Evolutionary conservation across 2,797 vertebrate genomes (phyloP), one percentile per base, ranked within the genome.

Genomic region (Mormyrops attenuatus): DNA sequence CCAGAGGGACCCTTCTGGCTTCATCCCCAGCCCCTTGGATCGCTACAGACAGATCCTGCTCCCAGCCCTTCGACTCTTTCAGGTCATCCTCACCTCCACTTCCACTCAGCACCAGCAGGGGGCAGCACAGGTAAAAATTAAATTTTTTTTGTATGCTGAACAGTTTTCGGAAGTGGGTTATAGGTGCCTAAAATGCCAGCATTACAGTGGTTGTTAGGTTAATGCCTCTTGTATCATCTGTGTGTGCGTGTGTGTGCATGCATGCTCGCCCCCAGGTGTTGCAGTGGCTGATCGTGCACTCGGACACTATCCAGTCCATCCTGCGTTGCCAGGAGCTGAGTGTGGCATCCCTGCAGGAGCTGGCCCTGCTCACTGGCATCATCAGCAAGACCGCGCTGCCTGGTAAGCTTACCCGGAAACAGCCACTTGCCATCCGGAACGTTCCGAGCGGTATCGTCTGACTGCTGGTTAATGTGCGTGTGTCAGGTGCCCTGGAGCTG

Each of bases 311-410:
- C 90, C 98, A 99, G 92, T 96, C 97, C 0, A 97, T 99, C 90
- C 92, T 99, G 88, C 97, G 97, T 90, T 97, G 97, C 94, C 98
- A 97, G 92, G 97, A 99, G 80, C 93, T 98, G 69, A 97, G 96
- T 85, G 96, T 95, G 90, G 98, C 97, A 44, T 96, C 97, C 2
- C 92, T 99, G 88, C 97, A 98, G 95, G 98, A 99, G 89, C 92
- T 99, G 90, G 98, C 98, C 38, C 93, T 96, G 90, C 96, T 99
- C 6, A 99, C 98, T 0, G 98, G 97, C 88, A 98, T 99, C 93
- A 99, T 99, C 94, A 99, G 98, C 94, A 99, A 99, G 94, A 97
- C 98, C 0, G 99, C 98, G 86, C 94, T 99, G 91, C 98, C 99
- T 94, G 98, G 99, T 99, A 91, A 55, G 20, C 44, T 69, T 11